Evolutionary conservation across 2,113 vertebrate genomes (phyloP), one percentile per base, ranked within the genome.

Genomic region (Cynoglossus semilaevis): DNA sequence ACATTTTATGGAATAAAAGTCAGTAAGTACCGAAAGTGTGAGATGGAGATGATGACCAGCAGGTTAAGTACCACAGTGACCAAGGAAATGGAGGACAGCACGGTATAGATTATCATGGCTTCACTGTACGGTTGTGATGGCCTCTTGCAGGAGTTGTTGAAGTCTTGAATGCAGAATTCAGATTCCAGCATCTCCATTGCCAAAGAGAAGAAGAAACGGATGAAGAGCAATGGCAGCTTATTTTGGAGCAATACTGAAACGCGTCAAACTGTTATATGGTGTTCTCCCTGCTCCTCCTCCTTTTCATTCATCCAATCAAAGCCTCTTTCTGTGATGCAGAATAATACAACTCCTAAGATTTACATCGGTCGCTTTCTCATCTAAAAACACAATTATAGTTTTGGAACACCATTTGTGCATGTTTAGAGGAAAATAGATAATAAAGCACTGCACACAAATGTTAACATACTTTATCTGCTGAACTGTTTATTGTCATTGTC

Each of bases 31-130:
- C 76, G 81, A 74, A 79, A 84, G 45, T 82, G 68, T 17, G 74
- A 59, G 63, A 84, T 82, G 56, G 82, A 70, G 42, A 81, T 58
- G 75, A 84, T 79, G 63, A 84, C 76, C 45, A 84, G 57, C 18
- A 81, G 70, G 54, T 84, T 84, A 2, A 84, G 81, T 8, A 51
- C 41, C 38, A 79, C 63, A 0, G 81, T 84, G 70, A 79, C 0
- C 13, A 76, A 0, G 15, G 78, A 76, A 5, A 81, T 40, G 34
- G 4, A 15, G 11, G 78, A 81, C 1, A 84, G 78, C 35, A 77
- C 40, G 4, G 53, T n/a, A 8, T 74, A 77, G 9, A 60, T 35
- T 8, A 84, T 38, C 59, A 73, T 46, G 19, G 62, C 63, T 12
- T 73, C 15, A 1, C 37, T 16, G 3, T 34, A 6, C 1, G 63